phyloP scores from a whole-genome alignment of 2,113 vertebrate genomes.

The Mustela lutreola region DNA sequence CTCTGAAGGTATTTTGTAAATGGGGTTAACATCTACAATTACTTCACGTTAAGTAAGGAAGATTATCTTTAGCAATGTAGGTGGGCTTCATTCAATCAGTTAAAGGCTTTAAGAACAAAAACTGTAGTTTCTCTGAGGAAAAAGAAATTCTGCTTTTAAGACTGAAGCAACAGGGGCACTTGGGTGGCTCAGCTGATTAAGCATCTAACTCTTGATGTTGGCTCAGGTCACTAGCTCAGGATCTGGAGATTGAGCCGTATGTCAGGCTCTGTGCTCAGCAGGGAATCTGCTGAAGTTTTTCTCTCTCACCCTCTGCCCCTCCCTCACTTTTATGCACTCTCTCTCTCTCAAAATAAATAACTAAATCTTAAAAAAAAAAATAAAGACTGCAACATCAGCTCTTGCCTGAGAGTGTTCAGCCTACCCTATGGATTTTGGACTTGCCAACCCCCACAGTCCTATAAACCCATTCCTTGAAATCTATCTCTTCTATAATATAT shows the following conservation, averaged over 20 bases:
- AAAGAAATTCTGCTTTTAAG: background rate
- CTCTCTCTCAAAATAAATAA: background rate
- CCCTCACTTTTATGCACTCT: background rate
- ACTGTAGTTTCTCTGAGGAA: background rate
- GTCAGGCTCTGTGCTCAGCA: background rate
- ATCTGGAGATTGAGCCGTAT: background rate
- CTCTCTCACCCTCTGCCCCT: background rate
- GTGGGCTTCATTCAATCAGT: background rate
- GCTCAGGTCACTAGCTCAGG: background rate
- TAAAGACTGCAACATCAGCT: background rate
- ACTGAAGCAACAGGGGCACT: background rate
- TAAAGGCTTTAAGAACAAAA: background rate
- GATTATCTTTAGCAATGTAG: background rate
- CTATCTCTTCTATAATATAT: background rate
- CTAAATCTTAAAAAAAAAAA: background rate
- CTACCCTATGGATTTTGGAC: background rate
- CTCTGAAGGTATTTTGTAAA: constrained; percentile 43
- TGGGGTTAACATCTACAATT: background rate
- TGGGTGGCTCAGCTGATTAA: background rate
- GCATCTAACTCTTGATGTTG: background rate
- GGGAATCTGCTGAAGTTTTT: background rate
- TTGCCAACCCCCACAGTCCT: background rate
- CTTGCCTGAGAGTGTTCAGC: background rate
- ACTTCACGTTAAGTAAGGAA: constrained; percentile 17
- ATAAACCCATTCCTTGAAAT: background rate